phyloP scores from a whole-genome alignment of 2,888 invertebrate species.

The Zaprionus lineosus region DNA sequence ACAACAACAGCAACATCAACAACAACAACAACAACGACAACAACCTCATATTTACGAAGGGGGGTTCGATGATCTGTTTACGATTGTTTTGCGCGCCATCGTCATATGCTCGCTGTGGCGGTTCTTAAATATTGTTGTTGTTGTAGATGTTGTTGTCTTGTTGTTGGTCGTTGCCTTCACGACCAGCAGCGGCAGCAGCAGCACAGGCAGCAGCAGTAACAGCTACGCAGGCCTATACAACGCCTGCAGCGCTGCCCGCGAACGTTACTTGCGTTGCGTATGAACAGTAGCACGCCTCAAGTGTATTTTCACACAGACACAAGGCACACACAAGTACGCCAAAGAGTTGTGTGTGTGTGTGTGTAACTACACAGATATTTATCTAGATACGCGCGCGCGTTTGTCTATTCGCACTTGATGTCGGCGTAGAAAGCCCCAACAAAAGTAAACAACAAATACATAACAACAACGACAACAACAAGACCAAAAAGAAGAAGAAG shows the following conservation, averaged over 20 bases:
- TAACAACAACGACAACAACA: not conserved
- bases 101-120: constrained; percentile 16
- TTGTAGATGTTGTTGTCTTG: constrained; percentile 60
- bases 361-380: constrained; percentile 51
- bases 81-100: constrained; percentile 67
- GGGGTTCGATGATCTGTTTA: constrained; percentile 82
- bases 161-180: constrained; percentile 65
- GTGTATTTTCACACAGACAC: constrained; percentile 62
- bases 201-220: constrained; percentile 8
- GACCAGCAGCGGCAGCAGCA: constrained; percentile 18
- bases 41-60: constrained; percentile 28
- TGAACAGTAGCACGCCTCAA: constrained; percentile 75
- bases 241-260: constrained; percentile 25
- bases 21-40: constrained; percentile 17
- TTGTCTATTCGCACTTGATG: constrained; percentile 36
- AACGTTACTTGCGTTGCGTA: constrained; percentile 43
- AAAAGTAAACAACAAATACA: constrained; percentile 4
- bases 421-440: constrained; percentile 15
- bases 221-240: constrained; percentile 32
- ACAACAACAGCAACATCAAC: constrained; percentile 9
- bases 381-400: constrained; percentile 68
- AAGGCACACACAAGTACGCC: not conserved
- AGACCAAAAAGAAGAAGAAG: constrained; percentile 2
- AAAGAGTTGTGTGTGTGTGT: not conserved
- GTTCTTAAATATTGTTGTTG: constrained; percentile 7